These are phyloP conservation scores for Corythoichthys intestinalis DNA, from an alignment of 2,113 vertebrate species.

Conservation along the genomic window DNA sequence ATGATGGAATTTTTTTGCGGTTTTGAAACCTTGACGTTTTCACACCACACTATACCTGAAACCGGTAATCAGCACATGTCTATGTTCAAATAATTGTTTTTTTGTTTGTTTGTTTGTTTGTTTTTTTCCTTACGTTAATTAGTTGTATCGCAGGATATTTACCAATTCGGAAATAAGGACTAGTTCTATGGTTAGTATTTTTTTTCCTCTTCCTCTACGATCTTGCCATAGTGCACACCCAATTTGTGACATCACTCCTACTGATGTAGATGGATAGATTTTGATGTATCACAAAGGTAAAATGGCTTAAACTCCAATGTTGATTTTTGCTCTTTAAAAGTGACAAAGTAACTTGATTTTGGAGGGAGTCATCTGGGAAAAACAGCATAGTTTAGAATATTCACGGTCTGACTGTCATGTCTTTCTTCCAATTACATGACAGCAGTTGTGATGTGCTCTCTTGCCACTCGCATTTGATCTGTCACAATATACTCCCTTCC, in stretches of 20 bases:
- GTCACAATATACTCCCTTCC: conserved; percentile 53
- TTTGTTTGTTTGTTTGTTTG: no score
- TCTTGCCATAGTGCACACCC: background rate
- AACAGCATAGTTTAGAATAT: conserved; percentile 21
- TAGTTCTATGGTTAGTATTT: background rate
- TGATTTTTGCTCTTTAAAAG: background rate
- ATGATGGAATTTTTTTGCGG: no score
- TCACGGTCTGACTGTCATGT: conserved; percentile 24
- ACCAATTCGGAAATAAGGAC: background rate
- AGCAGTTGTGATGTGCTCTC: conserved; percentile 15
- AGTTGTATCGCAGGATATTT: background rate
- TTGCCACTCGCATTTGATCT: conserved; percentile 52
- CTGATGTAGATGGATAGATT: background rate
- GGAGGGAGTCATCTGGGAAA: background rate
- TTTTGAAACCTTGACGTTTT: no score
- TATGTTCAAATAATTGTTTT: no score
- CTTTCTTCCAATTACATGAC: conserved; percentile 20
- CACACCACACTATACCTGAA: no score
- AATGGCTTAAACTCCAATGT: background rate
- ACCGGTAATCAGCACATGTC: no score
- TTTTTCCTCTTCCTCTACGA: background rate
- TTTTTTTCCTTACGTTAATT: no score
- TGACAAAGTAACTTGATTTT: background rate
- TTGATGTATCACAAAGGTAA: background rate
- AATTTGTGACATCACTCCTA: background rate